Conservation (phyloP, 2,797 vertebrate species). For the Lithobates pipiens region DNA sequence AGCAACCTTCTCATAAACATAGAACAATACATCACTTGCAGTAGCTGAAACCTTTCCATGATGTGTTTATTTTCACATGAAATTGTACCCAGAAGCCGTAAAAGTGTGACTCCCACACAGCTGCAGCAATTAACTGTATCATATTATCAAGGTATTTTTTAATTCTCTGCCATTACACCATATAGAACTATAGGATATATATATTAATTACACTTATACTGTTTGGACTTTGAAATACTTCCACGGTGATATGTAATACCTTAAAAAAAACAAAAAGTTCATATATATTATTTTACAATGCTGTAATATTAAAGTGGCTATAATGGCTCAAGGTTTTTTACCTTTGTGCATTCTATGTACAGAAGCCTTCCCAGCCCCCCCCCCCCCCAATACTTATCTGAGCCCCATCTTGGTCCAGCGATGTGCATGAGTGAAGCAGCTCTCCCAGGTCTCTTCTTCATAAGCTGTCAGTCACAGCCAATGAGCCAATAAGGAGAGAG, state of each 20-base stretch:
- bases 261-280: too few relatives aligned
- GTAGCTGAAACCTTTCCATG: slow-evolving; percentile 53
- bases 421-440: too few relatives aligned
- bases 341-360: too few relatives aligned
- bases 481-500: too few relatives aligned
- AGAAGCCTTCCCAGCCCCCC: too few relatives aligned
- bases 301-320: background rate
- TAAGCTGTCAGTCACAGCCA: too few relatives aligned
- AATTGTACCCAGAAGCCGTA: slow-evolving; percentile 22
- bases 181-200: background rate
- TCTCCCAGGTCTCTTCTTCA: too few relatives aligned
- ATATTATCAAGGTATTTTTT: background rate
- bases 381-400: too few relatives aligned
- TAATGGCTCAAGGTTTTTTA: too few relatives aligned
- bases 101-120: slow-evolving; percentile 47
- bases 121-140: slow-evolving; percentile 30
- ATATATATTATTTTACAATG: background rate
- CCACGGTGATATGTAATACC: background rate
- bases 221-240: background rate
- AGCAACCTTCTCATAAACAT: slow-evolving; percentile 55
- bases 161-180: background rate
- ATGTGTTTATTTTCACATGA: slow-evolving; percentile 45
- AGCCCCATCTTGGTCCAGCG: too few relatives aligned
- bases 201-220: slow-evolving; percentile 7
- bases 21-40: slow-evolving; percentile 45